These are phyloP conservation scores for Oscheius sp. DNA, from an alignment of 2,888 invertebrate species.

Conservation along the genomic window DNA sequence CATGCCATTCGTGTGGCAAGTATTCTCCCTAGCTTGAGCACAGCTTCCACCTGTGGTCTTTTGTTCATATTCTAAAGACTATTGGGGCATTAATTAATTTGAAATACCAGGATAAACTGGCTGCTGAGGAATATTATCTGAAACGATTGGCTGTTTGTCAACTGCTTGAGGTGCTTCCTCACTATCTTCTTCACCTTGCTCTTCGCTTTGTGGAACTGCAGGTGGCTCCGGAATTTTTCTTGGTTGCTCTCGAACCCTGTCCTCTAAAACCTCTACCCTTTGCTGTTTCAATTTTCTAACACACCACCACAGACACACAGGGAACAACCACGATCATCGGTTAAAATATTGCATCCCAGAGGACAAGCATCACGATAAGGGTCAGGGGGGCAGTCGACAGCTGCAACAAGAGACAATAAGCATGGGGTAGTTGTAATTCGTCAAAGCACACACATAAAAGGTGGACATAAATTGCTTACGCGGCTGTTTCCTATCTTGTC, in stretches of 20 bases:
- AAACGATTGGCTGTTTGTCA: too few species aligned
- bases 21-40: constrained; percentile 10
- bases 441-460: neutral
- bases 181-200: neutral
- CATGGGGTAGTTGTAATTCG: neutral
- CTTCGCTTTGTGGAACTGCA: too few species aligned
- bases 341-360: constrained; percentile 53
- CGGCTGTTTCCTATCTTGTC: constrained; percentile 20
- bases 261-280: neutral
- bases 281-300: neutral
- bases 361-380: constrained; percentile 63
- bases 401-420: constrained; percentile 30
- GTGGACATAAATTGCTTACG: constrained; percentile 1
- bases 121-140: too few species aligned
- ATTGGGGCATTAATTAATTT: too few species aligned
- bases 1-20: constrained; percentile 21
- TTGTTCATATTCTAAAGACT: neutral
- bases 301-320: constrained; percentile 65
- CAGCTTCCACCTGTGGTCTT: constrained; percentile 4
- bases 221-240: neutral
- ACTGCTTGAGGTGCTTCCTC: constrained; percentile 12
- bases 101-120: too few species aligned
- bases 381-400: constrained; percentile 63
- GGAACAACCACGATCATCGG: constrained; percentile 62
- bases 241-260: neutral